Evolutionary conservation across 1,140 invertebrate species (phyloP), one percentile per base, ranked within the genome.

Genomic region (Drosophila nasuta): DNA sequence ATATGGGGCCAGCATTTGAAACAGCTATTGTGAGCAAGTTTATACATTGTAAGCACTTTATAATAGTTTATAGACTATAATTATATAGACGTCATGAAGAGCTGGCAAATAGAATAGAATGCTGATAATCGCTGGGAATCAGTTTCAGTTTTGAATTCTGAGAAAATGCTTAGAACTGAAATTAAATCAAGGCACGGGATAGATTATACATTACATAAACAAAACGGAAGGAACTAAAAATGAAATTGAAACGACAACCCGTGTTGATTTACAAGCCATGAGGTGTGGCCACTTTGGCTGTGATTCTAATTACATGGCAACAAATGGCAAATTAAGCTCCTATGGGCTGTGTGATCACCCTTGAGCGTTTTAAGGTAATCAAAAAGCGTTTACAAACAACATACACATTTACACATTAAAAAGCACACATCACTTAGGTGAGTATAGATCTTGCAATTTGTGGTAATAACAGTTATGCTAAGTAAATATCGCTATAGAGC

Each of bases 341-440:
- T 38, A 62, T 54, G 74, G 43, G 46, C 33, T 46, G 10, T 10
- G 38, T 25, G 35, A 62, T 63, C 77, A 81, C 77, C 83, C 83
- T 83, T 89, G 81, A 81, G 71, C 62, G 51, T 35, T 46, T 49
- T 48, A 66, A 72, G 58, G 77, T 51, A 88, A 90, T 90, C 69
- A 72, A 78, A 81, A 89, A 70, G 57, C 64, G 71, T 77, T 80
- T 65, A 79, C 45, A 13, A 56, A 33, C 28, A 7, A n/a, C 57
- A 45, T 6, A 8, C 13, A 51, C 35, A 57, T 3, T 25, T 25
- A 25, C 20, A 25, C 20, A 25, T 25, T 25, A 25, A 25, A 25
- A 13, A 7, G 1, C 8, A 38, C 1, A 38, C 8, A 38, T 1
- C 35, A 38, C 35, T 38, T 11, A 38, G 2, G 35, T 38, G 13